Evolutionary conservation across 2,888 invertebrate species (phyloP).

Genomic region (Apeira syringaria): DNA sequence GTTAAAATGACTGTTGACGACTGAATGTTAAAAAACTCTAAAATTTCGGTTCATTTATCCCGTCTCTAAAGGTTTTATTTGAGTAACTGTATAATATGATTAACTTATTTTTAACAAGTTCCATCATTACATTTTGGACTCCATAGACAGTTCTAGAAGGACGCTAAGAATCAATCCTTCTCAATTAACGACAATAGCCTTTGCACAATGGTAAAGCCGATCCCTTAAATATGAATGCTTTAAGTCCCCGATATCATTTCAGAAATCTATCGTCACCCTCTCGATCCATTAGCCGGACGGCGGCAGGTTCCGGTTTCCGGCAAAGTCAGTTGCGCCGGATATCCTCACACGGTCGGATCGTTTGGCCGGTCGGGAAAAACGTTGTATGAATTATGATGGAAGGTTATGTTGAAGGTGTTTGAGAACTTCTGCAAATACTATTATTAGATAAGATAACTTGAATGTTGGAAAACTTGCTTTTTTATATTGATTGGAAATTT

Average conservation of each 20-base stretch:
- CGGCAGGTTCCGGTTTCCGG: constrained; percentile 52
- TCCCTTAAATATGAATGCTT: constrained; percentile 20
- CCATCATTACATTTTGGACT: neutral
- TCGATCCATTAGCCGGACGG: constrained; percentile 54
- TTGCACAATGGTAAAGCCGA: neutral
- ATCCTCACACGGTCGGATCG: constrained; percentile 28
- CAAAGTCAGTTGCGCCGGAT: constrained; percentile 34
- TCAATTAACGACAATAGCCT: neutral
- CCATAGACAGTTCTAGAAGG: too few relatives aligned
- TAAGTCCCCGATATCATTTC: constrained; percentile 23
- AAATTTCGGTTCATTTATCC: too few relatives aligned
- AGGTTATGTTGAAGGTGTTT: constrained; percentile 22
- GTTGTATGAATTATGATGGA: constrained; percentile 30
- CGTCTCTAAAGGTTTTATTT: too few relatives aligned
- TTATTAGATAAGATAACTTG: too few relatives aligned
- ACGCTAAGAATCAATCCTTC: neutral
- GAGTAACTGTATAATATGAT: too few relatives aligned
- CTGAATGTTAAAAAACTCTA: too few relatives aligned
- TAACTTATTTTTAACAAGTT: too few relatives aligned
- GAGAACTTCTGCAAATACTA: too few relatives aligned
- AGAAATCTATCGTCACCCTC: constrained; percentile 31
- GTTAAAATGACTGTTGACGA: too few relatives aligned
- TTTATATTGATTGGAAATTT: too few relatives aligned
- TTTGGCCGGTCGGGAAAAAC: constrained; percentile 28
- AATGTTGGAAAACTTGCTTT: too few relatives aligned